A percentile compares a stretch with the other conserved stretches of the same genome.
These are phyloP conservation scores for Sinocyclocheilus maitianheensis DNA, from an alignment of 2,113 vertebrate genomes.

Conservation along the genomic window DNA sequence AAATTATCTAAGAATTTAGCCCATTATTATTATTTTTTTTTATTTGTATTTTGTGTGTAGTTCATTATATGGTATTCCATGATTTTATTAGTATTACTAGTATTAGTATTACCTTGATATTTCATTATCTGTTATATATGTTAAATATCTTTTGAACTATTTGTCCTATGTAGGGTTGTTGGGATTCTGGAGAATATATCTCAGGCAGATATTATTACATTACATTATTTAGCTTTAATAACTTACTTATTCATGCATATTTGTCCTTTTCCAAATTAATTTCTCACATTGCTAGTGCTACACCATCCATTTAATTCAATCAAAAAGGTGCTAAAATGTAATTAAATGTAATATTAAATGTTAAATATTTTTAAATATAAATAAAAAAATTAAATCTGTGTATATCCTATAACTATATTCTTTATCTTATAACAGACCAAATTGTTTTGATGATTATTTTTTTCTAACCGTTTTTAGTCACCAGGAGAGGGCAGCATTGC, in stretches of 20 bases:
- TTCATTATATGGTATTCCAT: neutral
- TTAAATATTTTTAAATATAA: neutral
- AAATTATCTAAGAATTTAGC: neutral
- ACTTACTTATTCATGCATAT: neutral
- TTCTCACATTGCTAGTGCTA: neutral
- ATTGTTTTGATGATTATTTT: too few species aligned
- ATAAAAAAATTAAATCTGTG: neutral
- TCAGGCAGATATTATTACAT: too few species aligned
- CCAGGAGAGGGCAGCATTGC: slow-evolving; percentile 65
- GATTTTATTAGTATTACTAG: neutral
- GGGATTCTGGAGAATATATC: too few species aligned
- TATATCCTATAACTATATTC: neutral
- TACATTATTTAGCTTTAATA: too few species aligned
- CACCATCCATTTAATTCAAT: neutral
- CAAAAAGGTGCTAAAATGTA: neutral
- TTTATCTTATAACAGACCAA: neutral
- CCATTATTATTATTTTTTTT: neutral
- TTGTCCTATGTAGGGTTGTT: neutral
- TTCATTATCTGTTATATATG: neutral
- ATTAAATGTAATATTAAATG: too few species aligned
- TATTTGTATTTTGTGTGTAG: too few species aligned
- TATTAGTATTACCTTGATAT: neutral
- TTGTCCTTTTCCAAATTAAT: neutral
- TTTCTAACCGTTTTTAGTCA: neutral
- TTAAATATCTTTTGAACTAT: neutral